A percentile compares a stretch with the other conserved stretches of the same genome.
Evolutionary conservation across 2,797 vertebrate species (phyloP).

Genomic region (Phyllotis vaccarum): DNA sequence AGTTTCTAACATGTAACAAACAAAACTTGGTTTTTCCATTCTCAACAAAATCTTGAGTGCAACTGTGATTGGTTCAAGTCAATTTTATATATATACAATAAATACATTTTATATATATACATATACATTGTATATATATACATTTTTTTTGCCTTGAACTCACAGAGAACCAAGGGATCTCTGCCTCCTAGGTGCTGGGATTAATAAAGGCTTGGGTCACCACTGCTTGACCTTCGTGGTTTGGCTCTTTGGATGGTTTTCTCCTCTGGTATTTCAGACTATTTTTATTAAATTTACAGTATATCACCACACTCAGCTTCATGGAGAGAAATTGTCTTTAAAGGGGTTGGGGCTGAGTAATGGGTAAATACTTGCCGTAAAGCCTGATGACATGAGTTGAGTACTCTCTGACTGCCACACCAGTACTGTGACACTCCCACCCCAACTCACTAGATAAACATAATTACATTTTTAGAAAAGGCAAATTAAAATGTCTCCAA

Average conservation of each 20-base stretch:
- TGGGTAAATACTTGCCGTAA: neutral
- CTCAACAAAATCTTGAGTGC: neutral
- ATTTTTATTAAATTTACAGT: too few relatives aligned
- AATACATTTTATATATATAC: too few relatives aligned
- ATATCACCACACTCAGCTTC: too few relatives aligned
- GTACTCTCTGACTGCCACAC: neutral
- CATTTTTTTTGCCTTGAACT: too few relatives aligned
- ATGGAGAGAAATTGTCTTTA: neutral
- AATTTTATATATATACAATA: too few relatives aligned
- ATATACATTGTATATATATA: too few relatives aligned
- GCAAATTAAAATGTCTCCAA: neutral
- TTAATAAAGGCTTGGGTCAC: too few relatives aligned
- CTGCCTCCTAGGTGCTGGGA: too few relatives aligned
- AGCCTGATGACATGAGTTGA: neutral
- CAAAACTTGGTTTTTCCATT: slow-evolving; percentile 2
- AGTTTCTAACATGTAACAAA: neutral
- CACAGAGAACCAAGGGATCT: too few relatives aligned
- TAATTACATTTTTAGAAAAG: neutral
- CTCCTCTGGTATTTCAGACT: too few relatives aligned
- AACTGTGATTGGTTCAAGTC: neutral
- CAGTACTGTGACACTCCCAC: neutral
- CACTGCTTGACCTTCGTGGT: too few relatives aligned
- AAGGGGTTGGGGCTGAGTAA: neutral
- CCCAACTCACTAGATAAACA: neutral
- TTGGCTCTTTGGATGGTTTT: too few relatives aligned